Evolutionary conservation across 2,888 invertebrate genomes (phyloP), one percentile per base, ranked within the genome.

Genomic region (Myopa tessellatipennis): DNA sequence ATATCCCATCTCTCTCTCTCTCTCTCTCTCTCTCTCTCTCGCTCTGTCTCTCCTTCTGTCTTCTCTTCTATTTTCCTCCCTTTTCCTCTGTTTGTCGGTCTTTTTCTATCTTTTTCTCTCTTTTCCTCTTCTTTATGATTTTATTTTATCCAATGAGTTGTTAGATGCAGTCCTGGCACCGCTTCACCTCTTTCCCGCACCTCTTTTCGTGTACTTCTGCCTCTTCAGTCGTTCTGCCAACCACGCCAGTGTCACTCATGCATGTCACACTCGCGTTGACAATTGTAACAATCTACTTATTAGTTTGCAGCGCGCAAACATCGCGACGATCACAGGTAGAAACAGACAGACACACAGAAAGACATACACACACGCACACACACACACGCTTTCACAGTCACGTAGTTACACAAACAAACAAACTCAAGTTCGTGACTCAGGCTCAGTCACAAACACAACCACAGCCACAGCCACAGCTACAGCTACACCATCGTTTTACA

Each of bases 261-360:
- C 36, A 34, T 34, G 65, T 65, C 65, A 65, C 38, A 45, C 45
- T 8, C 10, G 45, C 45, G 36, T 38, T 10, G 38, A 65, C 65
- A 65, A 5, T 38, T 65, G 65, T 65, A 38, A 65, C 65, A 65
- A 65, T 65, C 65, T 34, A 65, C 36, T 65, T 65, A 65, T 65
- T 65, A 65, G 38, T 65, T 65, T 38, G 14, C 38, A 65, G 65
- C 45, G 1, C 45, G 45, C 34, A 36, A 65, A 65, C 34, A 65
- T 34, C 65, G 36, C 65, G 65, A 65, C 16, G 65, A 36, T 34
- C 0, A 4, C 65, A 14, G 65, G 34, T 34, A 14, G 7, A 6
- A 2, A 55, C 55, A 55, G 2, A 55, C 55, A 55, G 8, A n/a
- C 55, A 55, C 4, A 10, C 55, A 16, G 8, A 10, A 0, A 16